Evolutionary conservation across 2,797 vertebrate genomes (phyloP).

Genomic region (Acipenser oxyrinchus): DNA sequence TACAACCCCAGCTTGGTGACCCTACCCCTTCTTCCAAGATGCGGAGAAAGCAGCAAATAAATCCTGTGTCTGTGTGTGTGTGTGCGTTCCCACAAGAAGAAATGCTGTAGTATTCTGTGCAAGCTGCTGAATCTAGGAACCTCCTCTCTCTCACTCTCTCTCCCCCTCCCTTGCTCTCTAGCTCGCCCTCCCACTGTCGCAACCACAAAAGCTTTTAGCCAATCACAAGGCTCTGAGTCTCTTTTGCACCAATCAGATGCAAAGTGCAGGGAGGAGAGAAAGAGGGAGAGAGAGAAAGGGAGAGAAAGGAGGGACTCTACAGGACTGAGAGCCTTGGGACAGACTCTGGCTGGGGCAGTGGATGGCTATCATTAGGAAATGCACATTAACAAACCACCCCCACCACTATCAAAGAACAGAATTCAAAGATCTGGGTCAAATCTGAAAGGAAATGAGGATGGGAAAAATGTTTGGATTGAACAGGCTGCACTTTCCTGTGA

Average conservation of each 20-base stretch:
- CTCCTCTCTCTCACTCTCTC: conserved; percentile 26
- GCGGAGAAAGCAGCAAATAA: conserved; percentile 7
- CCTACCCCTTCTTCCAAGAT: conserved; percentile 14
- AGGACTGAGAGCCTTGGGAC: background rate
- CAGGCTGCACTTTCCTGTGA: too few relatives aligned
- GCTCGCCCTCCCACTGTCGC: conserved; percentile 28
- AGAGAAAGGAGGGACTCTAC: background rate
- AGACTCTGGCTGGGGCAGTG: background rate
- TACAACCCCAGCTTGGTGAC: conserved; percentile 26
- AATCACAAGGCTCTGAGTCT: conserved; percentile 21
- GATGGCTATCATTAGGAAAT: conserved; percentile 4
- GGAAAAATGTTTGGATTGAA: too few relatives aligned
- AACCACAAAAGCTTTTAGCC: conserved; percentile 30
- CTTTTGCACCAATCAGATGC: conserved; percentile 32
- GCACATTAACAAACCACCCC: background rate
- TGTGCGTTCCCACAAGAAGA: conserved; percentile 26
- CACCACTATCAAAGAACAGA: background rate
- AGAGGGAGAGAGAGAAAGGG: conserved; percentile 13
- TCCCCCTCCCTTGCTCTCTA: conserved; percentile 33
- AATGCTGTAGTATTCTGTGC: conserved; percentile 1
- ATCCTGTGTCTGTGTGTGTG: conserved; percentile 2
- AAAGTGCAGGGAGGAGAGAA: conserved; percentile 18
- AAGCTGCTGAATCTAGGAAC: conserved; percentile 27
- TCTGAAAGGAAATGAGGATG: conserved; percentile 1
- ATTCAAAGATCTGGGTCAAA: background rate